Conservation (phyloP, 2,888 invertebrate species). For the Ormyrus thymus region DNA sequence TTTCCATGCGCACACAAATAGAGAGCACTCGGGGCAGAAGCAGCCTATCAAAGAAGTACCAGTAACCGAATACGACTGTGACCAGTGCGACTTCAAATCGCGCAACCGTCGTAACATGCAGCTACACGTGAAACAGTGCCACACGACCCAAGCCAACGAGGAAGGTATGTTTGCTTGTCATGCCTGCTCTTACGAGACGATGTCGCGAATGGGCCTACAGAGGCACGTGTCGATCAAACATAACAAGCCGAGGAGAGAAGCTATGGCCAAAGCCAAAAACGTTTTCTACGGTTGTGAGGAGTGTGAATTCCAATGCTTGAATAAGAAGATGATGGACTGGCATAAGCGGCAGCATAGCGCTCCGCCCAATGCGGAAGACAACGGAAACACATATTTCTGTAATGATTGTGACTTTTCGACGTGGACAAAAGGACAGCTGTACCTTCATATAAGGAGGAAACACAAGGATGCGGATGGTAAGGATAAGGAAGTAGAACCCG, state of each 20-base stretch:
- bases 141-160: constrained; percentile 56
- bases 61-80: constrained; percentile 58
- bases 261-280: background rate
- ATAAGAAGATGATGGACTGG: constrained; percentile 51
- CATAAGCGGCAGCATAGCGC: constrained; percentile 31
- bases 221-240: constrained; percentile 55
- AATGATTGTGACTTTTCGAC: constrained; percentile 70
- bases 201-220: constrained; percentile 51
- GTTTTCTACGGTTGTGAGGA: constrained; percentile 52
- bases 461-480: constrained; percentile 60
- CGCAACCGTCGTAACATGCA: constrained; percentile 65
- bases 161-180: constrained; percentile 49
- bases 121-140: constrained; percentile 63
- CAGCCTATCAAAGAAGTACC: constrained; percentile 44
- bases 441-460: constrained; percentile 70
- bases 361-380: constrained; percentile 16
- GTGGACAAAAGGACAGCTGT: constrained; percentile 66
- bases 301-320: constrained; percentile 43
- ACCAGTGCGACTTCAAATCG: constrained; percentile 66
- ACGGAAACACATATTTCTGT: constrained; percentile 59
- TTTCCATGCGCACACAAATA: constrained; percentile 52
- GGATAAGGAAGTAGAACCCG: background rate
- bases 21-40: constrained; percentile 47
- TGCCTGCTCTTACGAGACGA: constrained; percentile 43
- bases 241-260: constrained; percentile 14